Evolutionary conservation across 1,140 invertebrate genomes (phyloP).

Genomic region (Coenobita brevimanus): DNA sequence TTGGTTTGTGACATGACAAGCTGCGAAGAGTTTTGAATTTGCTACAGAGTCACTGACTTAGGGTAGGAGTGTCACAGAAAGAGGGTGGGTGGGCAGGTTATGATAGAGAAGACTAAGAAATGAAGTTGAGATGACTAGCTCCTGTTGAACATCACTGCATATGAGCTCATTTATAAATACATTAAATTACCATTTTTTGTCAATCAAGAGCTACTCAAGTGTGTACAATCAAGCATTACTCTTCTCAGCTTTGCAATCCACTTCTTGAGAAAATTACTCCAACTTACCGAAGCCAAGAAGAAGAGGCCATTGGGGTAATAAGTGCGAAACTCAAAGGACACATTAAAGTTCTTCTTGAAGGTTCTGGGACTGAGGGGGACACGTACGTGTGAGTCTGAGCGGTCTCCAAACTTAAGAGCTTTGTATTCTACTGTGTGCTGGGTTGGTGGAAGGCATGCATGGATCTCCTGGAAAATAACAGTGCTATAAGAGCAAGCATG

Average conservation of each 20-base stretch:
- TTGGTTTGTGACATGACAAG: too few relatives aligned
- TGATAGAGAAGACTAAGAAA: too few relatives aligned
- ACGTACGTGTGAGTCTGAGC: conserved; percentile 80
- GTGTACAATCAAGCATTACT: not conserved
- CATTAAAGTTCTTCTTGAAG: conserved; percentile 76
- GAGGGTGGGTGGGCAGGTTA: too few relatives aligned
- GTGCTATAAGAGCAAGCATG: too few relatives aligned
- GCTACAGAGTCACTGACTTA: too few relatives aligned
- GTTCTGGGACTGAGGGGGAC: conserved; percentile 81
- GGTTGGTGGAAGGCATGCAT: conserved; percentile 77
- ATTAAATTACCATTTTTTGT: too few relatives aligned
- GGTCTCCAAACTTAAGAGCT: conserved; percentile 90
- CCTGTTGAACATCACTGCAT: too few relatives aligned
- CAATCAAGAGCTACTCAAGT: not conserved
- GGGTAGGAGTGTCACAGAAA: too few relatives aligned
- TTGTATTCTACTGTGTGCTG: conserved; percentile 85
- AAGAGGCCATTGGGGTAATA: conserved; percentile 87
- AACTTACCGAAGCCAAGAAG: conserved; percentile 57
- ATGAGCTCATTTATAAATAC: too few relatives aligned
- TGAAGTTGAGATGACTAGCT: too few relatives aligned
- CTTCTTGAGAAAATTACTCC: not conserved
- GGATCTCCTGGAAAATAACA: conserved; percentile 54
- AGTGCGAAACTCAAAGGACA: conserved; percentile 89
- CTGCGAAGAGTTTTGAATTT: too few relatives aligned
- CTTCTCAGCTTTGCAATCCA: not conserved